A percentile compares a stretch with the other conserved stretches of the same genome.
Evolutionary conservation across 2,113 vertebrate genomes (phyloP).

Genomic region (Dasyprocta punctata): DNA sequence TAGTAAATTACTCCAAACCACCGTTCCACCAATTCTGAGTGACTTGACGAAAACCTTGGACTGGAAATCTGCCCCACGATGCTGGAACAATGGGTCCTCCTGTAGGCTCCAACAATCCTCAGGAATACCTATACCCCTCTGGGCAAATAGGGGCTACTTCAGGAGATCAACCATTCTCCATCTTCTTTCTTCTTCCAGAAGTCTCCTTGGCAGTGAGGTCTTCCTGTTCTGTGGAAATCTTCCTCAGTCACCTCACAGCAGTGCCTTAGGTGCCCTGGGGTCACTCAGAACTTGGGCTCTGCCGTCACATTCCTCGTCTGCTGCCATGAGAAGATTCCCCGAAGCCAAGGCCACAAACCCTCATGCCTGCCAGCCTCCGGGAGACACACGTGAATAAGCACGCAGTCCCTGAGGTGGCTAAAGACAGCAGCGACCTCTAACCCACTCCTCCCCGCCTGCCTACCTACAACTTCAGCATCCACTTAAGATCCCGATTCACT

Average conservation of each 20-base stretch:
- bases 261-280: not conserved
- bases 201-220: not conserved
- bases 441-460: not conserved
- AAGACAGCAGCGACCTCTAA: rapidly evolving
- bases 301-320: not conserved
- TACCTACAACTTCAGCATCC: not conserved
- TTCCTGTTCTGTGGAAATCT: not conserved
- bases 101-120: too few relatives aligned
- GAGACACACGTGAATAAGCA: not conserved
- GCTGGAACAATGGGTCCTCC: not conserved
- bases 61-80: not conserved
- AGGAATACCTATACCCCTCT: not conserved
- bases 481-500: not conserved
- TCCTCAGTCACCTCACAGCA: not conserved
- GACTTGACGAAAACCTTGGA: not conserved
- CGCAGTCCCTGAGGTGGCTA: not conserved
- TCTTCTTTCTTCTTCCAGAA: not conserved
- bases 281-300: not conserved
- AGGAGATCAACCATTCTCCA: not conserved
- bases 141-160: not conserved
- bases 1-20: not conserved
- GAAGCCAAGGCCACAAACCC: not conserved
- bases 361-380: not conserved
- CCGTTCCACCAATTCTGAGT: not conserved
- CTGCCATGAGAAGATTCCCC: not conserved